These are phyloP conservation scores for Geotrypetes seraphini DNA, from an alignment of 2,797 vertebrate species.

Conservation along the genomic window DNA sequence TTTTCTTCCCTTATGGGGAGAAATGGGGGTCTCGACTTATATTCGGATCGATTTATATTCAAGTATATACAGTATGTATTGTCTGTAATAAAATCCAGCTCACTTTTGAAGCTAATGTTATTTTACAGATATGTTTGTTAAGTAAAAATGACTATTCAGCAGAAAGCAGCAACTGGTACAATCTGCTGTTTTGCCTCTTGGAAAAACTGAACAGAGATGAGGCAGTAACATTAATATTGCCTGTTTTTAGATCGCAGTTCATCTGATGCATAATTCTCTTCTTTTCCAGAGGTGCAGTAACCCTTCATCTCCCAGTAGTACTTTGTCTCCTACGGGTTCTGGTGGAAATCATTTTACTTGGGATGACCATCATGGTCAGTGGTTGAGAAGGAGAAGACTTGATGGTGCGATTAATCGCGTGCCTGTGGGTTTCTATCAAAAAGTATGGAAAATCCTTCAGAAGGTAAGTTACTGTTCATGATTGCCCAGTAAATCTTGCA, in stretches of 20 bases:
- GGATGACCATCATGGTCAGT: constrained; percentile 90
- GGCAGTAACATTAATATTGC: not conserved
- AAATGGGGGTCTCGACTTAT: no score
- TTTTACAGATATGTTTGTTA: no score
- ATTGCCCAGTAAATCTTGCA: no score
- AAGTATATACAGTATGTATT: no score
- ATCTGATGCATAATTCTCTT: not conserved
- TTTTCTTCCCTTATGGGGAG: no score
- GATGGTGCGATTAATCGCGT: constrained; percentile 96
- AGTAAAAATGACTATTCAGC: no score
- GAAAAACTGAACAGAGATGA: no score
- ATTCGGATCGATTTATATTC: no score
- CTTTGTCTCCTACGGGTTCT: constrained; percentile 64
- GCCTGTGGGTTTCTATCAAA: constrained; percentile 92
- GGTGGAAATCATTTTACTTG: constrained; percentile 59
- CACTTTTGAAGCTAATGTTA: no score
- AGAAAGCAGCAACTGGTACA: no score
- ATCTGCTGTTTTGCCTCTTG: no score
- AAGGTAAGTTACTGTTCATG: constrained; percentile 62
- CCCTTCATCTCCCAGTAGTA: constrained; percentile 82
- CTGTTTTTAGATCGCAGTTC: not conserved
- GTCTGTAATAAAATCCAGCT: no score
- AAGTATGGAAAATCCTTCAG: constrained; percentile 92
- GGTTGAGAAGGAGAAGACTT: constrained; percentile 84
- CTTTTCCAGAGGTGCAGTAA: constrained; percentile 73